phyloP scores from a whole-genome alignment of 2,113 vertebrate genomes.

The Xerus inauris region DNA sequence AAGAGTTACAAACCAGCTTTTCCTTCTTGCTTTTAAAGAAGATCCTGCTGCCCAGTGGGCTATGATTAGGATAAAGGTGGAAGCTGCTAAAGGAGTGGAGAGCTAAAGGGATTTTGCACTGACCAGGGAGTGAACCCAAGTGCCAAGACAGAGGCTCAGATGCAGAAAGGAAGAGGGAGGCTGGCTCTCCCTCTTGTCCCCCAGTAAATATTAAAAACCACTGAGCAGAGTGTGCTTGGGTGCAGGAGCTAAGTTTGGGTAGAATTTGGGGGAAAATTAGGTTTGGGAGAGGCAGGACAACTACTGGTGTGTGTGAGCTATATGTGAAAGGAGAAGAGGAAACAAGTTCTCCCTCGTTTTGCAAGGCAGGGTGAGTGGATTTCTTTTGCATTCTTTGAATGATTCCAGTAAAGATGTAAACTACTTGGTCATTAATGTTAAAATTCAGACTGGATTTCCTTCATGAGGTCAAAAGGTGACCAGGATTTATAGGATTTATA shows the following conservation, averaged over 20 bases:
- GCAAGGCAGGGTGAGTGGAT: not conserved
- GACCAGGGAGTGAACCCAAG: not conserved
- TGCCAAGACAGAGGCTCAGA: not conserved
- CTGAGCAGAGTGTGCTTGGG: not conserved
- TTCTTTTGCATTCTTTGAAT: not conserved
- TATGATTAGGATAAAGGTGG: not conserved
- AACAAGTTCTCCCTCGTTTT: not conserved
- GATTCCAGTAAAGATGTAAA: not conserved
- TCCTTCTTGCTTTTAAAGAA: not conserved
- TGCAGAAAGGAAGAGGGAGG: not conserved
- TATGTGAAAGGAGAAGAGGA: not conserved
- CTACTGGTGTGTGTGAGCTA: not conserved
- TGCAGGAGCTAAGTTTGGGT: not conserved
- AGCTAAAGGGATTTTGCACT: not conserved
- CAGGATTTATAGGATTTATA: not conserved
- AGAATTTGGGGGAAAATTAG: not conserved
- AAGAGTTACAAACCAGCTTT: not conserved
- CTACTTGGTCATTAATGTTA: not conserved
- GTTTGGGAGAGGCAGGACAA: not conserved
- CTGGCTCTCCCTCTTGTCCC: rapidly evolving
- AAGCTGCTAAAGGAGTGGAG: not conserved
- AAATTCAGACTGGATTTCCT: not conserved
- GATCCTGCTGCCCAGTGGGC: not conserved
- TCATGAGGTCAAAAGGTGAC: not conserved
- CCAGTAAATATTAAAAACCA: not conserved